A percentile compares a stretch with the other conserved stretches of the same genome.
Evolutionary conservation across 2,888 invertebrate species (phyloP).

Genomic region (Lagria hirta): DNA sequence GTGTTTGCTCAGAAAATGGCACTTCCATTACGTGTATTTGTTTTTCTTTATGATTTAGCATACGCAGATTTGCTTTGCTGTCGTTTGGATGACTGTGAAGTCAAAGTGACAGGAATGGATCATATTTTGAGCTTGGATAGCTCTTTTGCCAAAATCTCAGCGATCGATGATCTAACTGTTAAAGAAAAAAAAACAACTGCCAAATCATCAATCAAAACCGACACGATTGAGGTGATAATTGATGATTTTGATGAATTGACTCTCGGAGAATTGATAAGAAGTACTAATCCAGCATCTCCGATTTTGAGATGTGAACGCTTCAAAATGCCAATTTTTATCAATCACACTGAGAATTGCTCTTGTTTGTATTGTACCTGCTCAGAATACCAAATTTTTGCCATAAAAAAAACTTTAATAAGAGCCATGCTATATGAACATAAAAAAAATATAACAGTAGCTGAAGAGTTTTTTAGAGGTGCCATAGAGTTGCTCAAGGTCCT

Average conservation of each 20-base stretch:
- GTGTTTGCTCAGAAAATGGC: constrained; percentile 15
- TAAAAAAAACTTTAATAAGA: constrained; percentile 4
- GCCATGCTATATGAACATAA: constrained; percentile 3
- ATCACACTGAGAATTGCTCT: constrained; percentile 10
- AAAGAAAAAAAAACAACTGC: not conserved
- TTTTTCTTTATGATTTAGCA: constrained; percentile 13
- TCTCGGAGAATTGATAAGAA: constrained; percentile 4
- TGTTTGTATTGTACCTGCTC: constrained; percentile 18
- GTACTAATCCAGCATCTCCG: constrained; percentile 13
- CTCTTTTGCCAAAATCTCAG: too few species aligned
- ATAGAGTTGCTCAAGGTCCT: constrained; percentile 6
- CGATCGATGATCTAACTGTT: not conserved
- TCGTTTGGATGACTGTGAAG: constrained; percentile 10
- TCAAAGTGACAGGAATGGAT: constrained; percentile 13
- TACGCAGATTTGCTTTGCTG: constrained; percentile 8
- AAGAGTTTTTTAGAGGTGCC: constrained; percentile 12
- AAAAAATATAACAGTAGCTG: constrained; percentile 2
- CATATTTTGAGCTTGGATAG: constrained; percentile 9
- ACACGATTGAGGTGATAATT: constrained; percentile 1
- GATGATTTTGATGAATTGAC: constrained; percentile 11
- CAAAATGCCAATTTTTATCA: constrained; percentile 8
- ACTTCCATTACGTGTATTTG: constrained; percentile 13
- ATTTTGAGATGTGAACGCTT: constrained; percentile 4
- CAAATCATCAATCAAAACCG: not conserved
- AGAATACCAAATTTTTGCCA: constrained; percentile 5